Conservation (phyloP, 2,797 vertebrate species). For the Astyanax mexicanus region DNA sequence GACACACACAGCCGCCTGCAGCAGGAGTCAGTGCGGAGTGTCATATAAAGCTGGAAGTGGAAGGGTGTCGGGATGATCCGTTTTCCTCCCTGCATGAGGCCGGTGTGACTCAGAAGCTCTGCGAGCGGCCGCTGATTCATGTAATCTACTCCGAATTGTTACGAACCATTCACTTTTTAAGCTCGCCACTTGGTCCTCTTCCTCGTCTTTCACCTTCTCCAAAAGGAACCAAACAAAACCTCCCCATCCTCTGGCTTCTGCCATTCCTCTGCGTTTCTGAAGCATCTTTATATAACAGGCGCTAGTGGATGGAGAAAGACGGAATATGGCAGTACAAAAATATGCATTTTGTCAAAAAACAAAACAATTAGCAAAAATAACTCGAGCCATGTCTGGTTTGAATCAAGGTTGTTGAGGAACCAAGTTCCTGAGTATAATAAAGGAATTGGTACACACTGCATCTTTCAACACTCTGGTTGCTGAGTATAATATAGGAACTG, state of each 20-base stretch:
- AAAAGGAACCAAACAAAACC: slow-evolving; percentile 2
- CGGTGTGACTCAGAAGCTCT: slow-evolving; percentile 39
- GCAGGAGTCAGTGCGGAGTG: slow-evolving; percentile 33
- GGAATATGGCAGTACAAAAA: background rate
- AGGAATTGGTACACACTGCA: too few species aligned
- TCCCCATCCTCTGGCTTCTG: too few species aligned
- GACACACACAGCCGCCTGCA: slow-evolving; percentile 38
- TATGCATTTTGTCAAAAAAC: background rate
- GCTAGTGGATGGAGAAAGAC: background rate
- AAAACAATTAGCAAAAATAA: too few species aligned
- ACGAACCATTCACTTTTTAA: slow-evolving; percentile 29
- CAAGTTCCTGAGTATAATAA: too few species aligned
- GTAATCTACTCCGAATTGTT: slow-evolving; percentile 45
- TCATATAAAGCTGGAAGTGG: slow-evolving; percentile 43
- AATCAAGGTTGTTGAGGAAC: too few species aligned
- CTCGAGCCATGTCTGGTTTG: too few species aligned
- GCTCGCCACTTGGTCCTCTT: slow-evolving; percentile 27
- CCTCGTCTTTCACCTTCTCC: slow-evolving; percentile 16
- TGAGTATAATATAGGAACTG: too few species aligned
- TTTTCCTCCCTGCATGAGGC: slow-evolving; percentile 43
- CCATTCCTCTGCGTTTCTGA: background rate
- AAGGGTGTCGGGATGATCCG: slow-evolving; percentile 50
- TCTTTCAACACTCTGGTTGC: too few species aligned
- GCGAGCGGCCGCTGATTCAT: slow-evolving; percentile 47
- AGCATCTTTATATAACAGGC: background rate